Conservation (phyloP, 92 coral and sea anemone species). For the Hydrozoanthus gracilis region DNA sequence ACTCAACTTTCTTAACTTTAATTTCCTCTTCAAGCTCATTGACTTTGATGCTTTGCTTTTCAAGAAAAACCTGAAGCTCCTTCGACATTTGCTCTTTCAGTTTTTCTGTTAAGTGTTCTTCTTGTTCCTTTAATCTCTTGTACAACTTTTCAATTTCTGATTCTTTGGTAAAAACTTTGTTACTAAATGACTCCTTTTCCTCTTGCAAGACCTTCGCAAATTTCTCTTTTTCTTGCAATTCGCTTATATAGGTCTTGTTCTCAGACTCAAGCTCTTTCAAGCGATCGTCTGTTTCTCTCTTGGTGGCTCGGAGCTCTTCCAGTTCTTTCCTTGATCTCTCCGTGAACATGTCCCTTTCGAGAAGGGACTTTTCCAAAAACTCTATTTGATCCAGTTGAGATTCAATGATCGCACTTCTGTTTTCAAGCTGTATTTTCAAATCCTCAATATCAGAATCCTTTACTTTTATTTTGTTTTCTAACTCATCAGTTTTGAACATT, state of each 20-base stretch:
- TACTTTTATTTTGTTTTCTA: constrained; percentile 48
- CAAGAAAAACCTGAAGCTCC: constrained; percentile 57
- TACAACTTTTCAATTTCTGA: not conserved
- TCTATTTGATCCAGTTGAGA: constrained; percentile 32
- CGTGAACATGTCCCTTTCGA: not conserved
- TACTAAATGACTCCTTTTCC: not conserved
- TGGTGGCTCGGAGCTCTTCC: constrained; percentile 53
- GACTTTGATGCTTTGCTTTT: constrained; percentile 55
- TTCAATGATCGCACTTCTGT: constrained; percentile 26
- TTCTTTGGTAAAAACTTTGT: not conserved
- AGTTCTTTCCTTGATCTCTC: constrained; percentile 41
- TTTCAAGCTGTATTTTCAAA: constrained; percentile 42
- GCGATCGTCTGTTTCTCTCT: constrained; percentile 43
- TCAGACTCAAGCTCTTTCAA: constrained; percentile 59
- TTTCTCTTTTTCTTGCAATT: constrained; percentile 17
- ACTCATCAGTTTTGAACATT: constrained; percentile 51
- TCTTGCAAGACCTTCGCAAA: not conserved
- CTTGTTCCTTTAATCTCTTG: not conserved
- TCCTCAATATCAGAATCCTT: constrained; percentile 42
- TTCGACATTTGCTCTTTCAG: constrained; percentile 50
- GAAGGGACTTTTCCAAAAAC: constrained; percentile 12
- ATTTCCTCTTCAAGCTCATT: constrained; percentile 58
- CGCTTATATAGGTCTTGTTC: not conserved
- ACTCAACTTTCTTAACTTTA: constrained; percentile 32
- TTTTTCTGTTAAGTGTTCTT: not conserved